These are phyloP conservation scores for Elysia crispata DNA, from an alignment of 2,888 invertebrate species.

Conservation along the genomic window DNA sequence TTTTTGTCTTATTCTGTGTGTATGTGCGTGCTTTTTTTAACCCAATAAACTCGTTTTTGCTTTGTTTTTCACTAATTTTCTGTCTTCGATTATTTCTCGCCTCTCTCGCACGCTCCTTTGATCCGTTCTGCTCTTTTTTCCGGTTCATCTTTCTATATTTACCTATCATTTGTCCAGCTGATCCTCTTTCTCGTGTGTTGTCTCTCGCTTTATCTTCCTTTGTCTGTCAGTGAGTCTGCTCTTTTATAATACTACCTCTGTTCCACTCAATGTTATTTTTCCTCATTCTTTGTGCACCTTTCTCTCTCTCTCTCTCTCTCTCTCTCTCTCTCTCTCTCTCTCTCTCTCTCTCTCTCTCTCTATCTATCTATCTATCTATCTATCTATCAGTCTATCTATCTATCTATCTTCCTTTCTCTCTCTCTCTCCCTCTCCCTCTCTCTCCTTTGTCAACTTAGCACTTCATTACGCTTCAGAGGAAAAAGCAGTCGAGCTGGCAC, in stretches of 20 bases:
- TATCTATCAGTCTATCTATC: background rate
- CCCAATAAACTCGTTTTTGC: too few species aligned
- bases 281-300: background rate
- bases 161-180: too few species aligned
- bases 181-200: background rate
- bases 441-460: background rate
- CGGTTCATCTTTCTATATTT: too few species aligned
- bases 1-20: too few species aligned
- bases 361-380: background rate
- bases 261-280: conserved; percentile 16
- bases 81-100: too few species aligned
- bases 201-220: background rate
- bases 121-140: too few species aligned
- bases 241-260: too few species aligned
- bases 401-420: background rate
- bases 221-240: too few species aligned
- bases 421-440: background rate
- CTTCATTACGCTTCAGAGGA: background rate
- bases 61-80: too few species aligned
- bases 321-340: background rate
- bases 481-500: too few species aligned
- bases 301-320: background rate
- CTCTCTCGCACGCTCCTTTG: too few species aligned
- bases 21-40: too few species aligned
- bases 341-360: conserved; percentile 26